Base-by-base conservation (phyloP, 37 sponge, comb jelly and placozoan genomes). In the Spongilla lacustris region DNA sequence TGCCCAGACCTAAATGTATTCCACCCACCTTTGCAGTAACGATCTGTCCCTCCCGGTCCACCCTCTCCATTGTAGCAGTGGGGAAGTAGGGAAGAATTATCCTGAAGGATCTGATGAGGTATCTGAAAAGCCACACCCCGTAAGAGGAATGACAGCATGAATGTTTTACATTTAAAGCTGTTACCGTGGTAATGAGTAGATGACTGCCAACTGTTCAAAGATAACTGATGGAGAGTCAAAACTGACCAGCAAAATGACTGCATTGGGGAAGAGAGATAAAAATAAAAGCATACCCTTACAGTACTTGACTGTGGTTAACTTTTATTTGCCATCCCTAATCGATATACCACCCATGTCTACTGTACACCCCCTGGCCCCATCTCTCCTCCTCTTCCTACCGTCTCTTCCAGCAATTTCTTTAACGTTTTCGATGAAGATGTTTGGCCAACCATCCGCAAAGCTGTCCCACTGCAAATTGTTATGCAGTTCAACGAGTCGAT, bases 41-140 rank as follows among this genome's bases (percentile, higher is more conserved):
- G 29, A 97, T 87, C 73, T 97, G 97, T 66, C 97, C 97, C 74
- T 97, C 97, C 22, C 74, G 77, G 82, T 97, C 97, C 10, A 97
- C 83, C 46, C 95, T 86, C 88, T 97, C 97, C 97, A 97, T 97
- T 22, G 97, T 97, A 11, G 88, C 95, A 2, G 97, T 97, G 34
- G 97, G 93, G 87, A 97, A 97, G 89, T 90, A 94, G 3, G 97
- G 97, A 1, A 97, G 86, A 71, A 97, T 97, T 66, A 97, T 84
- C 28, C 91, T 71, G 79, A 97, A 94, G 34, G 97, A 97, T 17
- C 92, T 76, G 32, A 92, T 86, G 3, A 97, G 88, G 81, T 97
- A 97, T 83, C 91, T 94, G 33, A 27, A 76, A 67, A 41, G 28
- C 23, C 66, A 24, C 80, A 27, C n/a, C 79, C 79, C n/a, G n/a